phyloP scores from a whole-genome alignment of 2,113 vertebrate species.

The Apistogramma diplotaenia region DNA sequence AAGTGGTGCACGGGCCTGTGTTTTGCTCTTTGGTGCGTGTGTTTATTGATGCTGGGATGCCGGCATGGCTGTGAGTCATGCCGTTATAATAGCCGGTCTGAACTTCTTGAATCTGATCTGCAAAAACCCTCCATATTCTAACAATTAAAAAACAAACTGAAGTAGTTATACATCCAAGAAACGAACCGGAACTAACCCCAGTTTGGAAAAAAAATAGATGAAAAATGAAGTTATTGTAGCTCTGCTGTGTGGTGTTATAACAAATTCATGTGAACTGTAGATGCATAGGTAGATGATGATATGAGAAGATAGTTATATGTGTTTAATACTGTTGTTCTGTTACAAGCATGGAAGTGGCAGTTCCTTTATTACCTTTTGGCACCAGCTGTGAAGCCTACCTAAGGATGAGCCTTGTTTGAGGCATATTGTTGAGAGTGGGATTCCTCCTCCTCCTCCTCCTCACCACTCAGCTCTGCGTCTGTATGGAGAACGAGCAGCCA shows the following conservation, averaged over 20 bases:
- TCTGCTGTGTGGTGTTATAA: background rate
- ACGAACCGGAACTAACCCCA: background rate
- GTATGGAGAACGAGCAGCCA: constrained; percentile 61
- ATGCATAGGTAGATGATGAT: background rate
- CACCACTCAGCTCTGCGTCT: constrained; percentile 45
- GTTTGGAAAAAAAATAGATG: background rate
- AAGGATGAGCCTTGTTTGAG: constrained; percentile 34
- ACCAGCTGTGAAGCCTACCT: background rate
- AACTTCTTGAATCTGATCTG: background rate
- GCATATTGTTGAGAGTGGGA: constrained; percentile 29
- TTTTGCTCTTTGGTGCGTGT: background rate
- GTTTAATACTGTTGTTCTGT: background rate
- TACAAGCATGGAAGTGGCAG: background rate
- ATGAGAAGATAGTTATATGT: background rate
- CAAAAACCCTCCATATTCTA: background rate
- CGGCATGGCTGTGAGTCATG: background rate
- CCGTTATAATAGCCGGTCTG: background rate
- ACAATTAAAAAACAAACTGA: background rate
- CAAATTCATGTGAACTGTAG: background rate
- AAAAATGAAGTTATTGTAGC: background rate
- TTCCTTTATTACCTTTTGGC: background rate
- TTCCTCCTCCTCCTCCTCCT: constrained; percentile 28
- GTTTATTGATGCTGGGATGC: background rate
- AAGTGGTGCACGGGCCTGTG: background rate
- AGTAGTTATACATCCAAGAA: too few species aligned